Evolutionary conservation across 1,140 invertebrate species (phyloP).

Genomic region (Meloidogyne exigua): DNA sequence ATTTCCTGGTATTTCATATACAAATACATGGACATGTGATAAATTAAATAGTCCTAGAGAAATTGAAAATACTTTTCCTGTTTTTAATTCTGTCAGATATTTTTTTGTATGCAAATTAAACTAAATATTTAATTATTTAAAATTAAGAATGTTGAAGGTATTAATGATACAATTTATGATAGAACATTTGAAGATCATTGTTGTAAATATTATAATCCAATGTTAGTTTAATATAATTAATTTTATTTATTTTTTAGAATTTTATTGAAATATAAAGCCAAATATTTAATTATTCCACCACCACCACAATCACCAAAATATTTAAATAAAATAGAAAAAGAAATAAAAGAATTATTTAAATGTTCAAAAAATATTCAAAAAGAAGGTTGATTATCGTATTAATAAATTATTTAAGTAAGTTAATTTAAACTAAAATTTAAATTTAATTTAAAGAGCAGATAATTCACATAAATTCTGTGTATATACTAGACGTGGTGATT

Average conservation of each 20-base stretch:
- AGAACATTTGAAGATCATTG: neutral
- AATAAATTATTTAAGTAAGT: neutral
- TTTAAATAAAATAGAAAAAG: neutral
- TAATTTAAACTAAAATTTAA: neutral
- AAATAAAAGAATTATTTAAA: neutral
- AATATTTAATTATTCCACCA: neutral
- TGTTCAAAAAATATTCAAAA: neutral
- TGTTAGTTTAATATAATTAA: no score
- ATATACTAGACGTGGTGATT: slow-evolving; percentile 15
- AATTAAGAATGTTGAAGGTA: neutral
- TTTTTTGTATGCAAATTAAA: neutral
- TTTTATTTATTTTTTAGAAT: slow-evolving; percentile 5
- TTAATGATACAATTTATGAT: neutral
- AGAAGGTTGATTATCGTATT: neutral
- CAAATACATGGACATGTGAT: slow-evolving; percentile 4
- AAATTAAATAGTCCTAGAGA: neutral
- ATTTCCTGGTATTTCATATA: slow-evolving; percentile 2
- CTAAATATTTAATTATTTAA: neutral
- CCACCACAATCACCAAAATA: slow-evolving; percentile 4
- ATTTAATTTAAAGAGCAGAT: neutral
- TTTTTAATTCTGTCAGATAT: neutral
- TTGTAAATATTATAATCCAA: slow-evolving; percentile 5
- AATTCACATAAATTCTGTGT: slow-evolving; percentile 23
- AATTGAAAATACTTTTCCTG: neutral
- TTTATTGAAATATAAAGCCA: neutral